These are phyloP conservation scores for Lonchura striata DNA, from an alignment of 2,113 vertebrate genomes.

Conservation along the genomic window DNA sequence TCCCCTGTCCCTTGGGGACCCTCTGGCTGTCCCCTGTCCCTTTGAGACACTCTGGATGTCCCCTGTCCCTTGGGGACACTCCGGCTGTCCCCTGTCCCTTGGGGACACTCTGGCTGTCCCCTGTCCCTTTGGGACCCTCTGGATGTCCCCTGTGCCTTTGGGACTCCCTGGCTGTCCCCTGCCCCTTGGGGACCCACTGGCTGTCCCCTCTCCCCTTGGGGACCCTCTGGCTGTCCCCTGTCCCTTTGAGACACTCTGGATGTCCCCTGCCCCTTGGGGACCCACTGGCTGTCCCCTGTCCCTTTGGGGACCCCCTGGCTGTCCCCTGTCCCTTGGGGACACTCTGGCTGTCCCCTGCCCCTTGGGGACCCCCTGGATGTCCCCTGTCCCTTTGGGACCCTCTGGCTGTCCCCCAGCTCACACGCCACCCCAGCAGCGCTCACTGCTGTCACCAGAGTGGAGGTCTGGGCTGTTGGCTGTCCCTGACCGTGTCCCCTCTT, in stretches of 20 bases:
- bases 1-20: neutral
- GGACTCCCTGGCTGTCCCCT: constrained; percentile 75
- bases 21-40: neutral
- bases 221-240: neutral
- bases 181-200: constrained; percentile 67
- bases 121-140: too few species aligned
- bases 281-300: neutral
- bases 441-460: rapidly evolving
- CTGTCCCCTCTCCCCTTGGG: too few species aligned
- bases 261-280: neutral
- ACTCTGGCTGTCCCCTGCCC: neutral
- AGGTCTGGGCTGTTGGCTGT: too few species aligned
- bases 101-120: too few species aligned
- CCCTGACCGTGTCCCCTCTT: neutral
- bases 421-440: rapidly evolving
- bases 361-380: neutral
- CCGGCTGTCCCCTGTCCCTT: neutral
- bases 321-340: neutral
- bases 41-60: neutral
- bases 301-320: neutral
- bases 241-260: too few species aligned
- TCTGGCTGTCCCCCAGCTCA: neutral
- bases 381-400: neutral
- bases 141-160: neutral
- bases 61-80: neutral